A percentile compares a stretch with the other conserved stretches of the same genome.
These are phyloP conservation scores for Calycopis cecrops DNA, from an alignment of 1,140 invertebrate genomes.

Conservation along the genomic window DNA sequence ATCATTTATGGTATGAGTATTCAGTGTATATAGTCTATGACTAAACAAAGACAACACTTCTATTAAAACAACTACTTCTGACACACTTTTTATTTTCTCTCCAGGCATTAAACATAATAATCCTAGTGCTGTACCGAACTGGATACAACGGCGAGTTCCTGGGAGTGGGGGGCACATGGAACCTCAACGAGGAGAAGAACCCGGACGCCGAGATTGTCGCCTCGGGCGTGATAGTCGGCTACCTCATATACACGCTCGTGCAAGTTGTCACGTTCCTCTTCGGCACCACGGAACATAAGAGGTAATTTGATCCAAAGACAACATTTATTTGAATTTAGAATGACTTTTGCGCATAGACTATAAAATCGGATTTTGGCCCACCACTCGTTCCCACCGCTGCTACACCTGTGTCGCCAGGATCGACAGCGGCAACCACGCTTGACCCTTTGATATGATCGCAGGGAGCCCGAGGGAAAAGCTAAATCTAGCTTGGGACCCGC, in stretches of 20 bases:
- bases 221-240: constrained; percentile 88
- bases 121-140: constrained; percentile 86
- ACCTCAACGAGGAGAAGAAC: constrained; percentile 90
- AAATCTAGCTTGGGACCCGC: too few relatives aligned
- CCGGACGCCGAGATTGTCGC: constrained; percentile 90
- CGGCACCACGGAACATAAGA: constrained; percentile 84
- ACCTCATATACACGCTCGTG: constrained; percentile 85
- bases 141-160: constrained; percentile 88
- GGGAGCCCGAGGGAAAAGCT: too few relatives aligned
- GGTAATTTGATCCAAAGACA: constrained; percentile 44
- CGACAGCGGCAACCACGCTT: too few relatives aligned
- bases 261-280: constrained; percentile 83
- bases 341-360: background rate
- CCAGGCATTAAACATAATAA: constrained; percentile 87
- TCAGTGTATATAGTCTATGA: too few relatives aligned
- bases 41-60: too few relatives aligned
- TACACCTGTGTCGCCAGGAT: too few relatives aligned
- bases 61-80: too few relatives aligned
- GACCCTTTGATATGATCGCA: too few relatives aligned
- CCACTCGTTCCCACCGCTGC: too few relatives aligned
- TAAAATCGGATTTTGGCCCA: constrained; percentile 1
- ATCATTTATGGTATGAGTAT: too few relatives aligned
- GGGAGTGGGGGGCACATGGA: constrained; percentile 90
- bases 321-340: too few relatives aligned
- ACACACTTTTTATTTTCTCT: too few relatives aligned